Base-by-base conservation (phyloP, 1,140 invertebrate genomes). In the Calosoma granatense region DNA sequence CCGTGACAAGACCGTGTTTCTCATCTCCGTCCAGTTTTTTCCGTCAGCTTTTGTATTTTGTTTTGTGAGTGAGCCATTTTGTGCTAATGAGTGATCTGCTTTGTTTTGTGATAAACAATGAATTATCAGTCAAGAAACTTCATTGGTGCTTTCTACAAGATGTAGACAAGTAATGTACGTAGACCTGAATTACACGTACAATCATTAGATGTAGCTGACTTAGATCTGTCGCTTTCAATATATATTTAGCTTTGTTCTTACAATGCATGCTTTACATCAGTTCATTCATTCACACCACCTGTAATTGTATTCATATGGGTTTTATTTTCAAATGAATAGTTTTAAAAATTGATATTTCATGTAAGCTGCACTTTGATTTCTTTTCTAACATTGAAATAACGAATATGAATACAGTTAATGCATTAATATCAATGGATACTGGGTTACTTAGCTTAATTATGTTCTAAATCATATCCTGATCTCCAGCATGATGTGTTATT, bases 111-210 rank as follows among this genome's bases (percentile, higher is more conserved):
- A 17, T 47, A 12, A 4, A 47, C 41, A 47, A 47, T 47, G 41
- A 47, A 47, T 47, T 47, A 6, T 47, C n/a, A n/a, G n/a, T n/a
- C 41, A 47, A 47, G 41, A 47, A 47, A 47, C 41, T 47, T 47
- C 41, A 47, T 47, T 47, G 41, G 41, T 47, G 41, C 41, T 47
- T 47, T 47, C 41, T 47, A 47, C 41, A 47, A 47, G 41, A 47
- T 47, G 41, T 47, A 47, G 41, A 47, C 41, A 47, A 47, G 41
- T 47, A 47, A 47, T 47, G 41, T 47, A 47, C 41, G 41, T 47
- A 47, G 41, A 47, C 26, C n/a, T 47, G 15, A 47, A 47, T 11
- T 47, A 11, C 6, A 47, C 41, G 41, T 47, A 47, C 41, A 47
- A 47, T 47, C 26, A 47, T 12, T 47, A 47, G 41, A 6, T 47